Percentiles rank a stretch among this genome's conserved stretches.
phyloP scores from a whole-genome alignment of 1,140 invertebrate species.

The Conus ventricosus region DNA sequence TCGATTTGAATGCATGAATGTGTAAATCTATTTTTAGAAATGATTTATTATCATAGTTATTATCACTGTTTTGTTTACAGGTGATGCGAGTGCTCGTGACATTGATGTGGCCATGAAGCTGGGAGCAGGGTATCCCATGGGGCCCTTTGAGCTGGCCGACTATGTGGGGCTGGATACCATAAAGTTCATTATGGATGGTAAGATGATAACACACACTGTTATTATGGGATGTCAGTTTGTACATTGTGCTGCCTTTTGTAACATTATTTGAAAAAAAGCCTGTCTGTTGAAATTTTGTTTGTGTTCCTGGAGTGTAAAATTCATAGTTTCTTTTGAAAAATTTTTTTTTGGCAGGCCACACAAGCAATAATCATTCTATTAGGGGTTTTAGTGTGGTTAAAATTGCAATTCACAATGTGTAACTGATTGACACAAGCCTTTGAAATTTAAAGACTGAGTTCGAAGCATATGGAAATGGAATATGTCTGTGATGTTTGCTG shows the following conservation, averaged over 20 bases:
- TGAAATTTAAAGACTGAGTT: too few relatives aligned
- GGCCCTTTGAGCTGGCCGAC: slow-evolving; percentile 87
- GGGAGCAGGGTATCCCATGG: slow-evolving; percentile 90
- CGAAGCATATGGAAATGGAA: too few relatives aligned
- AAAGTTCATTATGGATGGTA: slow-evolving; percentile 78
- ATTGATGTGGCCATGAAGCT: slow-evolving; percentile 92
- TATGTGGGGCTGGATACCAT: slow-evolving; percentile 85
- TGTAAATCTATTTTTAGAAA: background rate
- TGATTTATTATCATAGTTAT: background rate
- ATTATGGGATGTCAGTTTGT: background rate
- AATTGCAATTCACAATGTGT: too few relatives aligned
- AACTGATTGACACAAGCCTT: too few relatives aligned
- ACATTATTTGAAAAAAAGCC: background rate
- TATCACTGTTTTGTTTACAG: slow-evolving; percentile 62
- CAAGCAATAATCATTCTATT: too few relatives aligned
- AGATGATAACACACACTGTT: too few relatives aligned
- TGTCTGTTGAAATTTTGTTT: background rate
- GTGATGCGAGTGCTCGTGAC: slow-evolving; percentile 83
- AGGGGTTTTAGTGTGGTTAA: too few relatives aligned
- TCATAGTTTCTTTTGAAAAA: too few relatives aligned
- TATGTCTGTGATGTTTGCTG: too few relatives aligned
- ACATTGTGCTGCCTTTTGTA: background rate
- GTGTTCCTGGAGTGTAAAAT: too few relatives aligned
- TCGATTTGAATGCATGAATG: background rate
- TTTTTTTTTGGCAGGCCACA: too few relatives aligned